Conservation (phyloP, 2,888 invertebrate genomes). For the Crocallis elinguaria region DNA sequence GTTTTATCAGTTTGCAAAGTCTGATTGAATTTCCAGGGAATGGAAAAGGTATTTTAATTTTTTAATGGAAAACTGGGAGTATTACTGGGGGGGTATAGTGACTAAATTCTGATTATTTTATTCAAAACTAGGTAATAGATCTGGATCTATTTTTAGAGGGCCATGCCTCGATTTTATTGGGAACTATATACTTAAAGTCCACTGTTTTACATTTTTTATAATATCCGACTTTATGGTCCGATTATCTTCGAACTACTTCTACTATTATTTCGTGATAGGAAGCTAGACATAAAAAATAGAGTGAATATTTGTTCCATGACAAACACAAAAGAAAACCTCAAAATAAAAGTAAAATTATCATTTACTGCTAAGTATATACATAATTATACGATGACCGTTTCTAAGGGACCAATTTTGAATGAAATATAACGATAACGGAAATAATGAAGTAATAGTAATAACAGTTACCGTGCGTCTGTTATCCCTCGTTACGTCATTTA, state of each 20-base stretch:
- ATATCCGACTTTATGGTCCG: no score
- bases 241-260: no score
- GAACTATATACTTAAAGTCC: no score
- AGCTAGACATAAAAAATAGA: no score
- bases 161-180: no score
- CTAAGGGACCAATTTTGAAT: constrained; percentile 41
- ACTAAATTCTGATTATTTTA: no score
- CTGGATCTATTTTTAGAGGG: no score
- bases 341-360: background rate
- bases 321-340: background rate
- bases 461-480: constrained; percentile 43
- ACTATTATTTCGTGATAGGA: no score
- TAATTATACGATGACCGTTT: constrained; percentile 16
- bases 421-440: constrained; percentile 51
- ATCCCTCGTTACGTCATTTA: constrained; percentile 40
- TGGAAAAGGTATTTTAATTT: constrained; percentile 1
- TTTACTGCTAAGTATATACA: background rate
- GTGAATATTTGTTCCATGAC: background rate
- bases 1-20: constrained; percentile 11
- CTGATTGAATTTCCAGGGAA: constrained; percentile 8
- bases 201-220: no score
- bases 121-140: no score
- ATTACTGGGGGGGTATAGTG: background rate
- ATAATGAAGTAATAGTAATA: constrained; percentile 41
- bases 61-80: background rate